Percentiles rank a stretch among this genome's conserved stretches.
These are phyloP conservation scores for Cephalophus harveyi DNA, from an alignment of 2,113 vertebrate genomes.

Conservation along the genomic window DNA sequence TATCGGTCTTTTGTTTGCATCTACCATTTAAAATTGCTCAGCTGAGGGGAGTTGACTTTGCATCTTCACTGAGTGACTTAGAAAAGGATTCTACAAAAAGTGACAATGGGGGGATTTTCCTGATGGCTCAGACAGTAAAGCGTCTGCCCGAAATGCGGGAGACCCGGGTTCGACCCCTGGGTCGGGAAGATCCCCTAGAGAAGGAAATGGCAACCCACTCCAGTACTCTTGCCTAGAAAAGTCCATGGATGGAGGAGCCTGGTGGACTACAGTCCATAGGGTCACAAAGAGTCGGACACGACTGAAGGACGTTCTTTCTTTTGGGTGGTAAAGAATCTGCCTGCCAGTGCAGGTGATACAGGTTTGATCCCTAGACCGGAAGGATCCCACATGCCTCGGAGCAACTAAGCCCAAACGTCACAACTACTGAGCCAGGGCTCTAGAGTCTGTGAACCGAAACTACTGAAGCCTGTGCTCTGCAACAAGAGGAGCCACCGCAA, in stretches of 20 bases:
- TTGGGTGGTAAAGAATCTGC: not conserved
- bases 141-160: fast-evolving
- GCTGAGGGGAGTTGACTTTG: not conserved
- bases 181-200: not conserved
- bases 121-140: not conserved
- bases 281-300: not conserved
- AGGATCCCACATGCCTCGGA: not conserved
- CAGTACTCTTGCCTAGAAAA: not conserved
- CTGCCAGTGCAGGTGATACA: not conserved
- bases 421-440: not conserved
- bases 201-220: not conserved
- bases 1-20: not conserved
- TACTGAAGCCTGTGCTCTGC: not conserved
- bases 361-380: not conserved
- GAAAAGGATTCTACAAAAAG: not conserved
- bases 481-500: not conserved
- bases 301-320: not conserved
- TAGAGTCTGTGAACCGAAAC: not conserved
- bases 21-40: not conserved
- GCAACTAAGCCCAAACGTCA: not conserved
- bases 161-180: not conserved
- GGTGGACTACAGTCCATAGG: not conserved
- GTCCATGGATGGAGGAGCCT: not conserved
- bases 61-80: not conserved
- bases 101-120: not conserved